A percentile compares a stretch with the other conserved stretches of the same genome.
Conservation (phyloP, 2,113 vertebrate species). For the Hystrix brachyura region DNA sequence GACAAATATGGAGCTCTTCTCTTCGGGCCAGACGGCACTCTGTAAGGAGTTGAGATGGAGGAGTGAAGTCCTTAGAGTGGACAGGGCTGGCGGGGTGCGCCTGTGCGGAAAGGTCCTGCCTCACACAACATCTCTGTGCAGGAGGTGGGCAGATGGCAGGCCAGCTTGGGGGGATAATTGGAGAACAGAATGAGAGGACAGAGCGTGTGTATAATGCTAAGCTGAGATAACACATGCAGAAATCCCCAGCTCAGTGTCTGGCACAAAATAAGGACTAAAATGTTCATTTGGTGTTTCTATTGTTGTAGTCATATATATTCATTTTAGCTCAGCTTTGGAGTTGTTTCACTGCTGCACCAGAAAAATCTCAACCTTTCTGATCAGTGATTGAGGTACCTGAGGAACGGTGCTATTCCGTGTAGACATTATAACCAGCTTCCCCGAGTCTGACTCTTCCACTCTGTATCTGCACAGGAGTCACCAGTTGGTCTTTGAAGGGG, state of each 20-base stretch:
- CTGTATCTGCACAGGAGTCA: not conserved
- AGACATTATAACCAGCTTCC: not conserved
- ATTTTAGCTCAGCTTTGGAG: constrained; percentile 55
- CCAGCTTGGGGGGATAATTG: constrained; percentile 65
- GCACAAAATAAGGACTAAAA: constrained; percentile 69
- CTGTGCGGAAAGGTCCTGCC: constrained; percentile 58
- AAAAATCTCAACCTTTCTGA: constrained; percentile 56
- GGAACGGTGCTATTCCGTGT: not conserved
- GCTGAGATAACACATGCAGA: constrained; percentile 65
- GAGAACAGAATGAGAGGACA: constrained; percentile 68
- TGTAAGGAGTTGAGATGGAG: not conserved
- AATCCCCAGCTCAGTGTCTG: constrained; percentile 68
- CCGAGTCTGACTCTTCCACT: not conserved
- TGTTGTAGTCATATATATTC: constrained; percentile 71
- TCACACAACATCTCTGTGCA: constrained; percentile 38
- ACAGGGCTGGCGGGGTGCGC: not conserved
- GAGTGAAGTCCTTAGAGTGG: not conserved
- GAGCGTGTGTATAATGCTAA: constrained; percentile 64
- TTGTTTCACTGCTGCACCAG: constrained; percentile 36
- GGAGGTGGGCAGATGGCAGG: constrained; percentile 60
- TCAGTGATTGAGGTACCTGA: not conserved
- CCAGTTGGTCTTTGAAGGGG: constrained; percentile 38
- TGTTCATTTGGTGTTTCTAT: constrained; percentile 74
- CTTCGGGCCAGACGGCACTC: not conserved
- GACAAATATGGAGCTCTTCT: not conserved